phyloP scores from a whole-genome alignment of 2,113 vertebrate genomes.

The Setophaga coronata region DNA sequence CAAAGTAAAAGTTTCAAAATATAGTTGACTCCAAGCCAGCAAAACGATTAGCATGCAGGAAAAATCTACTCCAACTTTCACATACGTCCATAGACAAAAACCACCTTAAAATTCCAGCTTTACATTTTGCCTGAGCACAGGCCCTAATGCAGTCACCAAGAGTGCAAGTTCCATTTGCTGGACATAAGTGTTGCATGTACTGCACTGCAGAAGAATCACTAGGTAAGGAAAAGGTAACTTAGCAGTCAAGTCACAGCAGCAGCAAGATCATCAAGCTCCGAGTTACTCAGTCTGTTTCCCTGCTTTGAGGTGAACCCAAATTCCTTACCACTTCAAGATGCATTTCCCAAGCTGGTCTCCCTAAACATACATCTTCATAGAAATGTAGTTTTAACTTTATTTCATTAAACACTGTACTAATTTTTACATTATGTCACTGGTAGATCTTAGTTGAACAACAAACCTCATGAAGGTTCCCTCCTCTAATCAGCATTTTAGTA shows the following conservation, averaged over 20 bases:
- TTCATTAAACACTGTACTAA: not conserved
- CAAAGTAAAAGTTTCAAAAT: not conserved
- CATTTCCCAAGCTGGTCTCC: not conserved
- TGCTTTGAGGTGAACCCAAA: not conserved
- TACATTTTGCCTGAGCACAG: not conserved
- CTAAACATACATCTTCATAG: not conserved
- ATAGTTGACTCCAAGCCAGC: not conserved
- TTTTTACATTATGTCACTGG: not conserved
- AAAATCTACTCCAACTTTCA: not conserved
- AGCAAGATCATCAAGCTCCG: not conserved
- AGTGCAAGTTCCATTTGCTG: not conserved
- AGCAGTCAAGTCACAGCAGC: not conserved
- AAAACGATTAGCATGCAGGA: not conserved
- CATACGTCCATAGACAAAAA: not conserved
- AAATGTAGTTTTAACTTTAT: not conserved
- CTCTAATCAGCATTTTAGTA: not conserved
- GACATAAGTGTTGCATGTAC: not conserved
- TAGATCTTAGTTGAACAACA: not conserved
- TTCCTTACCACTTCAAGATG: not conserved
- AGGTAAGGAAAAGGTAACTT: not conserved
- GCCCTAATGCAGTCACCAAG: not conserved
- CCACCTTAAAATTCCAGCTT: not conserved
- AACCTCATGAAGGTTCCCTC: not conserved
- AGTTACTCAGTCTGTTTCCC: not conserved
- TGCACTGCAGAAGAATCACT: not conserved